These are phyloP conservation scores for Montipora capitata DNA, from an alignment of 92 coral and sea anemone genomes.

Conservation along the genomic window DNA sequence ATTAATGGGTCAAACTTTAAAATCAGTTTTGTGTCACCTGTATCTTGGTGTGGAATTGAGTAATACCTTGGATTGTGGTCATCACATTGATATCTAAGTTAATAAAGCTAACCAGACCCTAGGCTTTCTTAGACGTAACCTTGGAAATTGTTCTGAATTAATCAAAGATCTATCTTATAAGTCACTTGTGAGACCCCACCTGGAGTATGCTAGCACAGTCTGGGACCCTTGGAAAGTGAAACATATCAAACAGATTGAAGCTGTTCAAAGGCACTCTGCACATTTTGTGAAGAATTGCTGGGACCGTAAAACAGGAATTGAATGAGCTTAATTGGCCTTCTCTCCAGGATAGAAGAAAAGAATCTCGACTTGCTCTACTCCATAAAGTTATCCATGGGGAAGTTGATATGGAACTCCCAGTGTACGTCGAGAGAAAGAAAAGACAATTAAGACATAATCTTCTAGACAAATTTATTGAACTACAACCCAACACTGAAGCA, in stretches of 20 bases:
- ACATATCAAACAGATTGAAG: constrained; percentile 28
- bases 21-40: neutral
- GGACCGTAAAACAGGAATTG: no score
- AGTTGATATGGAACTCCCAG: no score
- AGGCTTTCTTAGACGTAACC: constrained; percentile 36
- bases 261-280: constrained; percentile 51
- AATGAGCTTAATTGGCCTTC: no score
- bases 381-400: no score
- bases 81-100: no score
- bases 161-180: constrained; percentile 52
- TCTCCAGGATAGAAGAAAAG: no score
- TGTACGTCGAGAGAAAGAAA: no score
- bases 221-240: constrained; percentile 54
- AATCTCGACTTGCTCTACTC: no score
- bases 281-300: constrained; percentile 34
- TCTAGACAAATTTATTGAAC: no score
- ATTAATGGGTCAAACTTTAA: neutral
- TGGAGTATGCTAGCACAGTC: constrained; percentile 34
- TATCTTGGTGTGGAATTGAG: neutral
- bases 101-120: constrained; percentile 29
- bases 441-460: no score
- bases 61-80: neutral
- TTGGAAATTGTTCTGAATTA: constrained; percentile 34
- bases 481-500: no score
- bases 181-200: constrained; percentile 50